Evolutionary conservation across 2,888 invertebrate genomes (phyloP), one percentile per base, ranked within the genome.

Genomic region (Scaptomyza parva): DNA sequence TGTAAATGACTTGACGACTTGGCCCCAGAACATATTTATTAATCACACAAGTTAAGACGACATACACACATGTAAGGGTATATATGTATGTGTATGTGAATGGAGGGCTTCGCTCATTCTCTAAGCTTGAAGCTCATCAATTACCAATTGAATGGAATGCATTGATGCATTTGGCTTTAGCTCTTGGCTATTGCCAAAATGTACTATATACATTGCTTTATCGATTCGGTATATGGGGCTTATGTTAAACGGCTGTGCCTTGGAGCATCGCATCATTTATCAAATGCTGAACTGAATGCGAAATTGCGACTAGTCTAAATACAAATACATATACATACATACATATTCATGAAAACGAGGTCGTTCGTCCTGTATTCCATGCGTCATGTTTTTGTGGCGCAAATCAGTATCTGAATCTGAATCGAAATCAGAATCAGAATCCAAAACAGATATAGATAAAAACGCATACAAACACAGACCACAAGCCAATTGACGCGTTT

Each of bases 171-270:
- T 53, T n/a, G n/a, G n/a, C n/a, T n/a, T 39, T 18, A 28, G 55
- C 48, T 40, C 17, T 43, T 35, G 47, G 40, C 47, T 17, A 30
- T 30, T 11, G 9, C 54, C 37, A 14, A 41, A 26, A 11, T n/a
- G 6, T 3, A 3, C 9, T 11, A 20, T n/a, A n/a, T 35, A 18
- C 9, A 28, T 43, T 11, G 41, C 37, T 17, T 9, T 17, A 69
- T 50, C 77, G 63, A 78, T 65, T 60, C 1, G 30, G n/a, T n/a
- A n/a, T 50, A 47, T 44, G 59, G 59, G 59, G 59, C 79, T 82
- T 72, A 82, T n/a, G n/a, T 80, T 85, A 76, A 51, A 63, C 61
- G 63, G 12, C 26, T 37, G 11, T 50, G 44, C 20, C 20, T 8
- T 22, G 39, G 37, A 40, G 54, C 40, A 54, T 18, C 33, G 9